These are phyloP conservation scores for Adoxophyes honmai DNA, from an alignment of 1,140 invertebrate genomes.

Conservation along the genomic window DNA sequence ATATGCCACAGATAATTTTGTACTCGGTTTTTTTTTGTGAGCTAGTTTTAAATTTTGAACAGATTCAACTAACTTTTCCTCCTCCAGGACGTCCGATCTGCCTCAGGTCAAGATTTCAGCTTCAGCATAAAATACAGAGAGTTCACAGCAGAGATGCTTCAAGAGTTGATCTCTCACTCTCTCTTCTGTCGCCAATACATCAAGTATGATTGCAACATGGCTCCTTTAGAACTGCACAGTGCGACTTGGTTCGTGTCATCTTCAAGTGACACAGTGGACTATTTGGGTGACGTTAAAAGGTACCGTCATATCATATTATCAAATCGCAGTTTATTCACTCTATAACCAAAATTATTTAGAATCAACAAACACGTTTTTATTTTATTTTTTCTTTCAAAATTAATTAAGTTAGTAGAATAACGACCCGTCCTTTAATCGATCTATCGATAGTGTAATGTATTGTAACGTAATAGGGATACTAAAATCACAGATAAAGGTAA, in stretches of 20 bases:
- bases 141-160: slow-evolving; percentile 92
- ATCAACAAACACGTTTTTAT: no score
- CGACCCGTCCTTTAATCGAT: no score
- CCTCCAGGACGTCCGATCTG: slow-evolving; percentile 85
- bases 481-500: no score
- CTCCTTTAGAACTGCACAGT: slow-evolving; percentile 90
- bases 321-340: no score
- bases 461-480: no score
- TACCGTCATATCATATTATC: slow-evolving; percentile 58
- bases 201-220: slow-evolving; percentile 94
- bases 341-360: no score
- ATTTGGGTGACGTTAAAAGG: slow-evolving; percentile 90
- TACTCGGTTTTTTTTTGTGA: no score
- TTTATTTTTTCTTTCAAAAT: no score
- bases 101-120: slow-evolving; percentile 86
- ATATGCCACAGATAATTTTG: no score
- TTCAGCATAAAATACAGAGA: slow-evolving; percentile 92
- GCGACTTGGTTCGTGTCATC: slow-evolving; percentile 94
- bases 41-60: no score
- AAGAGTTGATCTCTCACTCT: slow-evolving; percentile 92
- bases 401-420: no score
- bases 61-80: background rate
- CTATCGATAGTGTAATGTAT: no score
- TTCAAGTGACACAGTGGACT: slow-evolving; percentile 87
- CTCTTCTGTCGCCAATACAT: slow-evolving; percentile 93